These are phyloP conservation scores for Drosophila aldrichi DNA, from an alignment of 2,888 invertebrate species.

Conservation along the genomic window DNA sequence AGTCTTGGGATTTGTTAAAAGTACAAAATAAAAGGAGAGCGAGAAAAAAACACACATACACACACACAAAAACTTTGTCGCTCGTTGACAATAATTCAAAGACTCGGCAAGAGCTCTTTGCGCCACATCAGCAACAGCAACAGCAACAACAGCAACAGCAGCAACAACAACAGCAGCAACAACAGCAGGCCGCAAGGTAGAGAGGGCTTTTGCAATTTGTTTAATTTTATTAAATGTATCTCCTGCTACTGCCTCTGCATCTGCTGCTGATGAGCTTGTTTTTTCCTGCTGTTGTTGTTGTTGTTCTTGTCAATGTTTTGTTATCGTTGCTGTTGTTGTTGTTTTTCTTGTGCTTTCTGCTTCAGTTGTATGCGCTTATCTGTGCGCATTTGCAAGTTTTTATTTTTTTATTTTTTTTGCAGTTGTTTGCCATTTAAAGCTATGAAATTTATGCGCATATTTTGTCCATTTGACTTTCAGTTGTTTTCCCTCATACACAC, in stretches of 20 bases:
- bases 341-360: too few relatives aligned
- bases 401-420: slow-evolving; percentile 18
- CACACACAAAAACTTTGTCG: slow-evolving; percentile 48
- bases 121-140: neutral
- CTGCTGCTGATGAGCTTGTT: slow-evolving; percentile 36
- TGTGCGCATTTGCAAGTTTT: slow-evolving; percentile 62
- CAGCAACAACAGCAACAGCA: neutral
- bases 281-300: slow-evolving; percentile 26
- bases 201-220: slow-evolving; percentile 55
- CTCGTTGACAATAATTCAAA: slow-evolving; percentile 67
- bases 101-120: slow-evolving; percentile 25
- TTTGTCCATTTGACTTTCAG: slow-evolving; percentile 65
- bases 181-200: slow-evolving; percentile 40
- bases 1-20: slow-evolving; percentile 55
- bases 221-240: slow-evolving; percentile 68
- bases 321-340: neutral
- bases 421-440: slow-evolving; percentile 16
- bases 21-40: neutral
- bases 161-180: neutral
- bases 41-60: neutral
- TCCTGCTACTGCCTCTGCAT: slow-evolving; percentile 24
- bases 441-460: slow-evolving; percentile 77
- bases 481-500: slow-evolving; percentile 46
- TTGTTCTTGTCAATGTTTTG: slow-evolving; percentile 3
- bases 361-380: slow-evolving; percentile 60